Evolutionary conservation across 2,797 vertebrate genomes (phyloP).

Genomic region (Chaetophractus vellerosus): DNA sequence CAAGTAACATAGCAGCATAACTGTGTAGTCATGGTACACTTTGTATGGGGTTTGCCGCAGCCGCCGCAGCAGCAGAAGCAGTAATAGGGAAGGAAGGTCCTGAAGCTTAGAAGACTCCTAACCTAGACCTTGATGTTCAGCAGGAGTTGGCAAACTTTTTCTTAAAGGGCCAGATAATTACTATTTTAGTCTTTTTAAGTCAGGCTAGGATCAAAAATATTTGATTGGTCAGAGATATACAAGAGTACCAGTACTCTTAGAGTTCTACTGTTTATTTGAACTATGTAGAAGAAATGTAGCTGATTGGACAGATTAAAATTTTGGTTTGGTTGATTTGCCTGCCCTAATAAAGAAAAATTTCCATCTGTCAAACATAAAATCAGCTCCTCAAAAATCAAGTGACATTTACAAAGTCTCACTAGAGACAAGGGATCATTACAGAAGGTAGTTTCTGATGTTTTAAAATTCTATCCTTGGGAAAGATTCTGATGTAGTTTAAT

Average conservation of each 20-base stretch:
- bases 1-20: neutral
- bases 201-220: neutral
- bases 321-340: conserved; percentile 55
- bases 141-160: neutral
- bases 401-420: conserved; percentile 66
- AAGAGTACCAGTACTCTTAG: neutral
- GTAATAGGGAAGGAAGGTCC: neutral
- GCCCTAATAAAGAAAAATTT: conserved; percentile 58
- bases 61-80: neutral
- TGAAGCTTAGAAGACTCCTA: neutral
- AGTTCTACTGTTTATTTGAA: neutral
- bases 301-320: conserved; percentile 40
- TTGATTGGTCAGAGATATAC: conserved; percentile 17
- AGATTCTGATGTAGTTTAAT: conserved; percentile 45
- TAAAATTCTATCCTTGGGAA: conserved; percentile 8
- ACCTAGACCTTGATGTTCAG: neutral
- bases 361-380: conserved; percentile 51
- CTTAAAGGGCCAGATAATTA: neutral
- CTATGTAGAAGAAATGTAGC: conserved; percentile 32
- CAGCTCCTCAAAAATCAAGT: conserved; percentile 34
- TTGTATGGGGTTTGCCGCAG: neutral
- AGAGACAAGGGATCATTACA: conserved; percentile 18
- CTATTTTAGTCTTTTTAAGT: neutral
- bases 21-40: neutral
- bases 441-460: conserved; percentile 48